Base-by-base conservation (phyloP, 2,113 vertebrate species). In the Thymallus thymallus region DNA sequence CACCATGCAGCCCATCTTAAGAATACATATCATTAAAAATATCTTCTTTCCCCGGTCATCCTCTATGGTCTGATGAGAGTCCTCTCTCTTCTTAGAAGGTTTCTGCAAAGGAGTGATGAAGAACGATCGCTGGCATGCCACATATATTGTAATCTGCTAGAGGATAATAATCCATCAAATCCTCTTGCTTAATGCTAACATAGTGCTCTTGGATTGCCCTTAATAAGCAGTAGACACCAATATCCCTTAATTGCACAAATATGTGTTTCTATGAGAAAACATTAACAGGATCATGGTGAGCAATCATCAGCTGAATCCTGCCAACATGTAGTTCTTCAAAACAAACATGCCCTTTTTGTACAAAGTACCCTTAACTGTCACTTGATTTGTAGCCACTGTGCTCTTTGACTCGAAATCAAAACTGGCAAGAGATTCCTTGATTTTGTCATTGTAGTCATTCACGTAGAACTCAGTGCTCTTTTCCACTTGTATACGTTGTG, bases 151-250 rank as follows among this genome's bases (percentile, higher is more conserved):
- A 62, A 74, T 3, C 75, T 76, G 41, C 35, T 30, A 46, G 62
- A 45, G 76, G 51, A 67, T 77, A n/a, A 41, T 73, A 73, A 64
- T 77, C 76, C 13, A 62, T 71, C 55, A 77, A 67, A 73, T 77
- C 55, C 56, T 77, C 55, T 5, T 66, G 69, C 45, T 71, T 76
- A 32, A 60, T 58, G 30, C 68, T 71, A 51, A 71, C 69, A 65
- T 71, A 66, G 56, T 73, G 22, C 10, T 69, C 55, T 77, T 73
- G 32, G 56, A 71, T 65, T 68, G 20, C 65, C 69, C 76, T 63
- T 73, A 73, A 62, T 65, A 67, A 69, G 61, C 35, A 72, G 29
- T 72, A 72, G 64, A 77, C 48, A 30, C 62, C 45, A 1, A 73
- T 73, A 41, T 73, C 62, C 30, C 14, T 73, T 62, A 73, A 29